Evolutionary conservation across 1,140 invertebrate species (phyloP).

Genomic region (Chironomus striatipennis): DNA sequence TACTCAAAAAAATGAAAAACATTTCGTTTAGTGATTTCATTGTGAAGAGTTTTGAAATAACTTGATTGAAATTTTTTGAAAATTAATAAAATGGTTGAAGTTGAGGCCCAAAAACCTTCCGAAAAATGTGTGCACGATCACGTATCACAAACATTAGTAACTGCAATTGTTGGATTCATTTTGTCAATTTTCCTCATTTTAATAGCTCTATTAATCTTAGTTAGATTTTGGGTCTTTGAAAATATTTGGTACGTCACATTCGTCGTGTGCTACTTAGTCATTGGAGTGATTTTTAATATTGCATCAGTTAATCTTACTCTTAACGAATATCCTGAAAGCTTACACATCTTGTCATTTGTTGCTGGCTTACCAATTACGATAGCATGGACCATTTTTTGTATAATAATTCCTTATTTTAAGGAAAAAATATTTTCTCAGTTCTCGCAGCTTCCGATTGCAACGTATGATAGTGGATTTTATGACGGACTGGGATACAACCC

Average conservation of each 20-base stretch:
- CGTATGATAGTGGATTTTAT: background rate
- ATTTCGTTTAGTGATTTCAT: background rate
- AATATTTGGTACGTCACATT: background rate
- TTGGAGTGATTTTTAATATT: background rate
- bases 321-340: background rate
- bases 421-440: background rate
- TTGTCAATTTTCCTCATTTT: background rate
- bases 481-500: background rate
- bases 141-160: background rate
- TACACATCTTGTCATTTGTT: background rate
- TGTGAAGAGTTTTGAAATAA: background rate
- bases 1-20: background rate
- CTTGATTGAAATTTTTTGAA: background rate
- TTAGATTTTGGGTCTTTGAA: slow-evolving; percentile 4
- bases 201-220: background rate
- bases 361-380: background rate
- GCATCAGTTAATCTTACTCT: background rate
- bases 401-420: background rate
- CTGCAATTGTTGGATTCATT: background rate
- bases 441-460: background rate
- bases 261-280: background rate
- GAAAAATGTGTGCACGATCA: background rate
- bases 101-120: background rate
- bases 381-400: background rate
- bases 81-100: background rate